phyloP scores from a whole-genome alignment of 2,113 vertebrate genomes.

The Vicugna pacos region DNA sequence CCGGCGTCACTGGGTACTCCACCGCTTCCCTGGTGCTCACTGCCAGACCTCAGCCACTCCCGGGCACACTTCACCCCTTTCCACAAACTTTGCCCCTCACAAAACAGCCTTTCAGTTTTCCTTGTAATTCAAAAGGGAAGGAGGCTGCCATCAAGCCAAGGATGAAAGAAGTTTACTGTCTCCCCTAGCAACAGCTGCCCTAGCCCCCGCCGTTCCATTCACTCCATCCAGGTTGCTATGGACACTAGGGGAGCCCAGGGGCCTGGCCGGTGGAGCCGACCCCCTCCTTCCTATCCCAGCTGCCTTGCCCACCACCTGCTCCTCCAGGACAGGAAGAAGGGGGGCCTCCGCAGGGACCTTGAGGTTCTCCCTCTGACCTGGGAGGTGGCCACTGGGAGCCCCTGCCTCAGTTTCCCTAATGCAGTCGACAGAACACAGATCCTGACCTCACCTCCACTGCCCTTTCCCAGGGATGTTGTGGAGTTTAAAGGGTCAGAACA shows the following conservation, averaged over 20 bases:
- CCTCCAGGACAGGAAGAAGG: not conserved
- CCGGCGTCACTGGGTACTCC: fast-evolving
- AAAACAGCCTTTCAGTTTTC: conserved; percentile 45
- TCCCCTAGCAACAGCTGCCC: conserved; percentile 87
- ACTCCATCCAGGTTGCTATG: conserved; percentile 87
- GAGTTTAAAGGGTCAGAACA: not conserved
- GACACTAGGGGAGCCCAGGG: conserved; percentile 73
- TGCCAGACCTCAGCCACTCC: not conserved
- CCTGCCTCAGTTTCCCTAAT: conserved; percentile 2
- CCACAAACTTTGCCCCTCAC: not conserved
- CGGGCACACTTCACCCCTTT: not conserved
- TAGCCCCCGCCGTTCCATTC: conserved; percentile 85
- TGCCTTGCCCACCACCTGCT: not conserved
- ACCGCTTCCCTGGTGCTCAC: not conserved
- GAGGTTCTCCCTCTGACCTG: not conserved
- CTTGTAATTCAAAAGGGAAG: conserved; percentile 41
- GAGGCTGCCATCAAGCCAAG: conserved; percentile 57
- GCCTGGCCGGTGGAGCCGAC: not conserved
- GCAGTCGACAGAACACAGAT: not conserved
- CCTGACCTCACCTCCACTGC: not conserved
- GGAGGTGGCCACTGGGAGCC: not conserved
- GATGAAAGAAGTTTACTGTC: conserved; percentile 87
- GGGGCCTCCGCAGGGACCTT: not conserved
- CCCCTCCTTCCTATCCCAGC: not conserved
- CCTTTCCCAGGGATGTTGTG: not conserved